These are phyloP conservation scores for Jacana jacana DNA, from an alignment of 2,113 vertebrate species.

Conservation along the genomic window DNA sequence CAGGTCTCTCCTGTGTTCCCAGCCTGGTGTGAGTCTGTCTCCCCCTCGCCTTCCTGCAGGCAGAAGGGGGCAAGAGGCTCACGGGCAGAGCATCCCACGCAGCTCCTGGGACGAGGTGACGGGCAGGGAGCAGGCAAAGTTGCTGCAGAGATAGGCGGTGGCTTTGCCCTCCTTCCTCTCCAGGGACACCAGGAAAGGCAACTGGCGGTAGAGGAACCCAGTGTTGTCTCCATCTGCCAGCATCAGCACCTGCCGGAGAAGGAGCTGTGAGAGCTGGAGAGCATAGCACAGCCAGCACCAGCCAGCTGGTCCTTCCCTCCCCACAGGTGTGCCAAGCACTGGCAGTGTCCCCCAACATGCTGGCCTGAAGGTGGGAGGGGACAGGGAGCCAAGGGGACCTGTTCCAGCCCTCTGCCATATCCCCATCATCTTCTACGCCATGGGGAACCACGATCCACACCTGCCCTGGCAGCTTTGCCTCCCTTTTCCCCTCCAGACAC, in stretches of 20 bases:
- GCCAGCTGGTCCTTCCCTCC: not conserved
- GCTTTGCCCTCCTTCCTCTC: constrained; percentile 76
- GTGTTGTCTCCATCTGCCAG: constrained; percentile 76
- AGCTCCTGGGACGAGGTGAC: constrained; percentile 85
- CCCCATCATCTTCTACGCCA: fast-evolving
- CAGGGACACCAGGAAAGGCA: constrained; percentile 83
- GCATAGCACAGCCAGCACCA: fast-evolving
- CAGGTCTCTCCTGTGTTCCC: fast-evolving
- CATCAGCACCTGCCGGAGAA: constrained; percentile 83
- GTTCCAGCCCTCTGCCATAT: not conserved
- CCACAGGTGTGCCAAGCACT: not conserved
- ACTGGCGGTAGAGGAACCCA: constrained; percentile 82
- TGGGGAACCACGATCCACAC: not conserved
- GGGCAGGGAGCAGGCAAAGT: constrained; percentile 86
- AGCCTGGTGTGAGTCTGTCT: not conserved
- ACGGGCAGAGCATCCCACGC: constrained; percentile 74
- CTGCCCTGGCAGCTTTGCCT: not conserved
- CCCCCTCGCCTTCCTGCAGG: not conserved
- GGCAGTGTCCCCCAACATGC: fast-evolving
- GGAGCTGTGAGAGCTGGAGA: not conserved
- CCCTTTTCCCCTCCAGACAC: not conserved
- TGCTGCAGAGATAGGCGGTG: constrained; percentile 87
- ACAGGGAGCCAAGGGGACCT: not conserved
- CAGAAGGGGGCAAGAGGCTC: not conserved
- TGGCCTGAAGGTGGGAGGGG: not conserved